Percentiles rank a stretch among this genome's conserved stretches.
These are phyloP conservation scores for Cottoperca gobio DNA, from an alignment of 2,797 vertebrate species.

Conservation along the genomic window DNA sequence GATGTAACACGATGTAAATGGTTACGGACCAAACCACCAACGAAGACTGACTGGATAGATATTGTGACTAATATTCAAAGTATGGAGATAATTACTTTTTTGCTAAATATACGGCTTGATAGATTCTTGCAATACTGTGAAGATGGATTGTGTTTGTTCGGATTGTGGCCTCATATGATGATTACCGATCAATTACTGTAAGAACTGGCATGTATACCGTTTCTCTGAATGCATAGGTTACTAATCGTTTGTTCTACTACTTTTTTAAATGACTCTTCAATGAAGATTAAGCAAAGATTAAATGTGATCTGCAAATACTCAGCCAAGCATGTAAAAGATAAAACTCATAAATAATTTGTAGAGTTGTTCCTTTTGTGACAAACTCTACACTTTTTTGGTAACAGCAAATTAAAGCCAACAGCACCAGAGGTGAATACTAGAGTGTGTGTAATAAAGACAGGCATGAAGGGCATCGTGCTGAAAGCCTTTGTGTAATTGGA, in stretches of 20 bases:
- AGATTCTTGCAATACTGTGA: background rate
- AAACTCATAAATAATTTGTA: background rate
- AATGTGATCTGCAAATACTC: background rate
- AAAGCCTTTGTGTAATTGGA: slow-evolving; percentile 4
- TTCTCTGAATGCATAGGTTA: background rate
- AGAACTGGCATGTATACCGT: background rate
- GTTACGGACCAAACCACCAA: no score
- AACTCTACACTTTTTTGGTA: background rate
- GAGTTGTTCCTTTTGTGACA: background rate
- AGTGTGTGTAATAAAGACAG: background rate
- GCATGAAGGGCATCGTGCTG: background rate
- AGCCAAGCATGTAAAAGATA: background rate
- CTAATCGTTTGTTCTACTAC: no score
- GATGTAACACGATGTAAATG: no score
- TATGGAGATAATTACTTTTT: background rate
- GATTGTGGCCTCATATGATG: no score
- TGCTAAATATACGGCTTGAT: background rate
- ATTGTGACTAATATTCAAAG: background rate
- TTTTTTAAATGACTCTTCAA: background rate
- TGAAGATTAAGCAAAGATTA: slow-evolving; percentile 1
- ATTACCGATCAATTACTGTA: background rate
- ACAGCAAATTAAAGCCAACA: slow-evolving; percentile 1
- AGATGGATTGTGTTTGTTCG: background rate
- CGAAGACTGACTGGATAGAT: background rate
- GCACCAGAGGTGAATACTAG: background rate